Conservation (phyloP, 1,140 invertebrate species). For the Harlomillsia oculata region DNA sequence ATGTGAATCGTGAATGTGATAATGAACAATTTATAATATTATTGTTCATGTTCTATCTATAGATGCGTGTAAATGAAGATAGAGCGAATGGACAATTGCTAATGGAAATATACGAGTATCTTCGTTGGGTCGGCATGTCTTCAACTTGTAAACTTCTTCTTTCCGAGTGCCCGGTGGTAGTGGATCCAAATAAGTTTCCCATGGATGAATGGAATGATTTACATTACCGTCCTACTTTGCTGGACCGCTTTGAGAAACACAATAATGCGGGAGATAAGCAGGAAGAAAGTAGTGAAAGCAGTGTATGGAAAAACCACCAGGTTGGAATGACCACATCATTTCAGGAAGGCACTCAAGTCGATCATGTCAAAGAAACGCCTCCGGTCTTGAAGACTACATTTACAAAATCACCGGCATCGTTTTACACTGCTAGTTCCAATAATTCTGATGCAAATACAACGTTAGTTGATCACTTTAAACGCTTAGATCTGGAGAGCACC, state of each 20-base stretch:
- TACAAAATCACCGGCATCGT: too few relatives aligned
- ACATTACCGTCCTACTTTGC: background rate
- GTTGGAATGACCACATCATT: background rate
- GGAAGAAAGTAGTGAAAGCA: background rate
- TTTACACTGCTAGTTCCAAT: too few relatives aligned
- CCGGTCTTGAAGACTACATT: background rate
- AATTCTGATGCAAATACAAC: too few relatives aligned
- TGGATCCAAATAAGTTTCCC: background rate
- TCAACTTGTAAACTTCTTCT: conserved; percentile 4
- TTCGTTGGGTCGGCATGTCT: conserved; percentile 27
- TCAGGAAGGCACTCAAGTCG: background rate
- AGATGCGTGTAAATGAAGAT: background rate
- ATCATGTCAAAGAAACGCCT: background rate
- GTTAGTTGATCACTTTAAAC: too few relatives aligned
- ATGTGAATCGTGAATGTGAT: background rate
- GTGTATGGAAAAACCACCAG: background rate
- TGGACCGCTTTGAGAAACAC: background rate
- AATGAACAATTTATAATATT: background rate
- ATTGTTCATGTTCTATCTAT: background rate
- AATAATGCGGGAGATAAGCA: background rate
- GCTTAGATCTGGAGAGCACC: too few relatives aligned
- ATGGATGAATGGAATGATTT: background rate
- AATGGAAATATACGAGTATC: conserved; percentile 19
- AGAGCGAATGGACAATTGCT: conserved; percentile 13
- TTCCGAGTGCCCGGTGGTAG: conserved; percentile 16